Percentiles rank a stretch among this genome's conserved stretches.
phyloP scores from a whole-genome alignment of 2,113 vertebrate species.

The Ursus arctos region DNA sequence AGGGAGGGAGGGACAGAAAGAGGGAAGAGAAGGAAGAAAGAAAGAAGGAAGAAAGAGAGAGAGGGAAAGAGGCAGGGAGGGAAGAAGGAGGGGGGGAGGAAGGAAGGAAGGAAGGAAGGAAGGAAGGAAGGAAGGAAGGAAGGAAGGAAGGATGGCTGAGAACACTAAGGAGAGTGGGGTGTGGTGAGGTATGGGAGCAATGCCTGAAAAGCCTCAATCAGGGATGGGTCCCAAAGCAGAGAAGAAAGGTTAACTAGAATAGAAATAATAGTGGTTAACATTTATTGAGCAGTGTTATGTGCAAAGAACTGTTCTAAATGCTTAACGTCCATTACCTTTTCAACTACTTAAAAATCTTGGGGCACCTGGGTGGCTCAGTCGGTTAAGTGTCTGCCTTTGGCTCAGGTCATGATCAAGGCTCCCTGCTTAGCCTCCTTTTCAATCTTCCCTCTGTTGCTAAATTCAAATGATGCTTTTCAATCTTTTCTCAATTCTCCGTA shows the following conservation, averaged over 20 bases:
- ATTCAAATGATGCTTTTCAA: background rate
- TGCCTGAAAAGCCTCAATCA: background rate
- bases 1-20: background rate
- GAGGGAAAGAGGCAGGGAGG: background rate
- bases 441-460: background rate
- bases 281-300: background rate
- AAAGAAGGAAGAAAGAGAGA: too few relatives aligned
- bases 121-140: rapidly evolving
- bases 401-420: too few relatives aligned
- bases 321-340: background rate
- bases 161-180: background rate
- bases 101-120: rapidly evolving
- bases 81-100: too few relatives aligned
- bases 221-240: background rate
- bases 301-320: background rate
- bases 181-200: background rate
- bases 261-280: slow-evolving; percentile 5
- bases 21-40: too few relatives aligned
- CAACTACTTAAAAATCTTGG: background rate
- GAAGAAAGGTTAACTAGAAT: slow-evolving; percentile 29
- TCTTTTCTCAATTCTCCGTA: background rate
- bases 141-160: background rate
- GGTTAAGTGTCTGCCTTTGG: too few relatives aligned
- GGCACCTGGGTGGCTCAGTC: too few relatives aligned
- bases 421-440: background rate